These are phyloP conservation scores for Apaloderma vittatum DNA, from an alignment of 2,113 vertebrate genomes.

Conservation along the genomic window DNA sequence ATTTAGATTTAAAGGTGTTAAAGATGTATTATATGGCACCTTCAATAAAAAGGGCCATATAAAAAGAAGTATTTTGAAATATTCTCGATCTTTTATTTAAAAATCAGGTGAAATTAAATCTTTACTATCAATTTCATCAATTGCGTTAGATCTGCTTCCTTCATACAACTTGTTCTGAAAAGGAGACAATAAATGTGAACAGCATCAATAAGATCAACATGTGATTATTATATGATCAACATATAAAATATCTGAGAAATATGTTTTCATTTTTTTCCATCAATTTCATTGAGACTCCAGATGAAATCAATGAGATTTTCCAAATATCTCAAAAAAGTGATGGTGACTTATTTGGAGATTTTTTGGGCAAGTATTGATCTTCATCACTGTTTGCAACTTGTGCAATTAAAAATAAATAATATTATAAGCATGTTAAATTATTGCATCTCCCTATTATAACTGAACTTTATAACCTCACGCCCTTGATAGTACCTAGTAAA, in stretches of 20 bases:
- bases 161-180: neutral
- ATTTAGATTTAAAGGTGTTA: neutral
- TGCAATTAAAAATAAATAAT: neutral
- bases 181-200: neutral
- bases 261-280: neutral
- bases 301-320: neutral
- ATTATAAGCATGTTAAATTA: neutral
- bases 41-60: neutral
- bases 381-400: neutral
- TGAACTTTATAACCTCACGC: neutral
- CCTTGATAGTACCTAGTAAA: neutral
- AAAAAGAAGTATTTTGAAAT: neutral
- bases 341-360: neutral
- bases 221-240: neutral
- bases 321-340: neutral
- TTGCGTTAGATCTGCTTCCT: neutral
- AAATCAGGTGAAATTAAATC: neutral
- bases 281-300: neutral
- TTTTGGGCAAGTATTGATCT: neutral
- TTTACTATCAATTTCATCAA: neutral
- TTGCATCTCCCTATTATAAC: neutral
- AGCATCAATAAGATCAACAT: neutral
- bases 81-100: neutral
- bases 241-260: neutral
- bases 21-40: neutral